Evolutionary conservation across 2,888 invertebrate genomes (phyloP).

Genomic region (Scaptomyza flava): DNA sequence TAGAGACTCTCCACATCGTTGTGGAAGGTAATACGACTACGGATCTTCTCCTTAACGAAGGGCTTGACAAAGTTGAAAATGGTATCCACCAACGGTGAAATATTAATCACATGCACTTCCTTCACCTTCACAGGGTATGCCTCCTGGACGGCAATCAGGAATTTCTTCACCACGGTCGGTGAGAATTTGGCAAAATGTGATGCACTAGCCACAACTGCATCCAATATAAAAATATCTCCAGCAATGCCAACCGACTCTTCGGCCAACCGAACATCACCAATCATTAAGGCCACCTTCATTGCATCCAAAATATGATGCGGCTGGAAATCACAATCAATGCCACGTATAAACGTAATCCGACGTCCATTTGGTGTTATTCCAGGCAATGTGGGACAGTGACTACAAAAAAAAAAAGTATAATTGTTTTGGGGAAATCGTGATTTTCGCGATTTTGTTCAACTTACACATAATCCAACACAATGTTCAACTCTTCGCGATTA

Average conservation of each 20-base stretch:
- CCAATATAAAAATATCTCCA: constrained; percentile 92
- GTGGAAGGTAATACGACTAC: constrained; percentile 92
- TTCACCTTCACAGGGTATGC: constrained; percentile 95
- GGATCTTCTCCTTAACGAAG: constrained; percentile 94
- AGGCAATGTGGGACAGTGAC: constrained; percentile 91
- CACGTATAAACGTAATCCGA: constrained; percentile 90
- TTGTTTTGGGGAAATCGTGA: background rate
- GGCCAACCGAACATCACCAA: constrained; percentile 91
- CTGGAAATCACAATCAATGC: constrained; percentile 88
- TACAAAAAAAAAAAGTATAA: constrained; percentile 75
- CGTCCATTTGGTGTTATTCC: constrained; percentile 92
- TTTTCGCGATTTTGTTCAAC: constrained; percentile 72
- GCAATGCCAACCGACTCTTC: constrained; percentile 93
- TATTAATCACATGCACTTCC: constrained; percentile 93
- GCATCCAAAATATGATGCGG: constrained; percentile 90
- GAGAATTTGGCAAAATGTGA: constrained; percentile 94
- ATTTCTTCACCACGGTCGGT: constrained; percentile 92
- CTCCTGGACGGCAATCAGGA: constrained; percentile 93
- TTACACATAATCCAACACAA: constrained; percentile 89
- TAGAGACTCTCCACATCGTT: constrained; percentile 90
- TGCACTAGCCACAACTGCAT: constrained; percentile 91
- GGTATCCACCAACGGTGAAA: constrained; percentile 92
- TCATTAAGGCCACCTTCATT: constrained; percentile 93
- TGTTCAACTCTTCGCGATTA: constrained; percentile 89
- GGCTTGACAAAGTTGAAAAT: constrained; percentile 94